Base-by-base conservation (phyloP, 2,888 invertebrate species). In the Cephalotes varians region DNA sequence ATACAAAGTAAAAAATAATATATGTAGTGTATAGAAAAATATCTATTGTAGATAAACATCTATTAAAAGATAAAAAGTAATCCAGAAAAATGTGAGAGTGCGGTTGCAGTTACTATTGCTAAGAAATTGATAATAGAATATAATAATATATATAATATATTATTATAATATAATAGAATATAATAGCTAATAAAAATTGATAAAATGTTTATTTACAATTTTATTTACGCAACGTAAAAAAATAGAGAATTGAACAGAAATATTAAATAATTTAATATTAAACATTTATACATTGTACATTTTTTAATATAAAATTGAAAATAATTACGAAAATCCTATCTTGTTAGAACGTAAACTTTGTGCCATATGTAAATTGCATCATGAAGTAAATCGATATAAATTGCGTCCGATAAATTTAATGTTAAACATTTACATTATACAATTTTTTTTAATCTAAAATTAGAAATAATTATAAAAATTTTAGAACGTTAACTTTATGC, bases 211-310 rank as follows among this genome's bases (percentile, higher is more conserved):
- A 4, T 58, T 31, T 58, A 25, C 12, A 47, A 34, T 7, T 18
- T 56, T 2, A n/a, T 54, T 25, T 71, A 10, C 2, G 56, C 15
- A 12, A 21, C 21, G 3, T 69, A 51, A 2, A 51, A 69, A 34
- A 51, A 69, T 10, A 71, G 15, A 18, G 15, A 28, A n/a, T 62
- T 25, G 0, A 2, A 0, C 15, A 40, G 3, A 64, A 44, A 44
- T 64, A 64, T 64, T 25, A 64, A 64, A 40, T 37, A 40, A 65
- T 44, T 64, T 65, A 44, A 62, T 62, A 62, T 21, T 64, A 40
- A 40, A 64, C 25, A 37, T 62, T 37, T 44, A 5, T 21, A n/a
- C 6, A 15, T 62, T 37, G 5, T 37, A 60, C 6, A 40, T 60
- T 3, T 58, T 18, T 56, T 0, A 10, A 60, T 60, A 34, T 34